Base-by-base conservation (phyloP, 2,888 invertebrate genomes). In the Drosophila pseudotalamancana region DNA sequence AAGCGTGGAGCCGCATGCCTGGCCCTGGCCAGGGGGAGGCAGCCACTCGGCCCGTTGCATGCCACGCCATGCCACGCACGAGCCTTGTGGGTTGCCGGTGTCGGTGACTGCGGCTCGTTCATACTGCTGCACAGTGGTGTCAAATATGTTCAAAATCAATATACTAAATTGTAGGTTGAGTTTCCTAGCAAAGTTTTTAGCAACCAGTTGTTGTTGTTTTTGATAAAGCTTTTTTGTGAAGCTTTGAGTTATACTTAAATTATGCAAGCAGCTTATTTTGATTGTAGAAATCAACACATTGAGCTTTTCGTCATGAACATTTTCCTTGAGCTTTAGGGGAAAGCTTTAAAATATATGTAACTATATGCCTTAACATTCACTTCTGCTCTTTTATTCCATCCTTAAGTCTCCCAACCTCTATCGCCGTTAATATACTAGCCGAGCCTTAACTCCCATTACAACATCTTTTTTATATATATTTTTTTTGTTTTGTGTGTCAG, bases 1-100 rank as follows among this genome's bases (percentile, higher is more conserved):
- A 73, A 84, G 87, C 75, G 70, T 83, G 67, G 83, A 71, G 63
- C 51, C 59, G 51, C 66, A 68, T 60, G 62, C 46, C 64, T 63
- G 59, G 57, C 49, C 54, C 29, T 53, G 51, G 21, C 54, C 29
- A 56, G 51, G 21, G 16, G 32, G 40, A 31, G 32, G 37, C 32
- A 40, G 39, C 34, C 31, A 11, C 31, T 55, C 50, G 43, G 62
- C 61, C 56, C 60, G 67, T 60, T 66, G 21, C 46, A 62, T 23
- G 46, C 34, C 61, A 63, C 42, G 27, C 27, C 35, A 49, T 12
- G 67, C 67, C 87, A 80, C 69, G 64, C 70, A 68, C 83, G 76
- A 82, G 72, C 67, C 73, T 56, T 48, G 43, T 54, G 50, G 50
- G 43, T 45, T 72, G 66, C 11, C 60, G 40, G 32, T 61, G 39